phyloP scores from a whole-genome alignment of 1,140 invertebrate species.

The Phocides pigmalion region DNA sequence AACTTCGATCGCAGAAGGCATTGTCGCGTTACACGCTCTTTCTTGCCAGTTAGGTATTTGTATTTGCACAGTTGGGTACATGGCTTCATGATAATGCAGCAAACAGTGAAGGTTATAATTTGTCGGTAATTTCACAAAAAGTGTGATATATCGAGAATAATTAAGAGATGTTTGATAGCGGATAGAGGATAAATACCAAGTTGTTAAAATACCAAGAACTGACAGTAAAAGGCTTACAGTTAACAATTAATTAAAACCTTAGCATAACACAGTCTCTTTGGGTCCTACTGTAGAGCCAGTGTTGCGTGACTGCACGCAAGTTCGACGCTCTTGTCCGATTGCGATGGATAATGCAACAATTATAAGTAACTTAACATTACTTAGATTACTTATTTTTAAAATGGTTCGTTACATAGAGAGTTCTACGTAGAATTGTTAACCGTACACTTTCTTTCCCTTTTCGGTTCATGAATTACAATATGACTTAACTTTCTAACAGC shows the following conservation, averaged over 20 bases:
- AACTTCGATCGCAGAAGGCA: conserved; percentile 37
- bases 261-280: conserved; percentile 15
- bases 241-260: conserved; percentile 1
- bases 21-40: conserved; percentile 46
- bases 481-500: conserved; percentile 23
- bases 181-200: not conserved
- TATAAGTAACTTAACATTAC: conserved; percentile 19
- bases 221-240: not conserved
- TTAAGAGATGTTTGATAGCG: not conserved
- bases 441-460: conserved; percentile 31
- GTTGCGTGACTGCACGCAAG: conserved; percentile 60
- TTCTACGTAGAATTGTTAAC: conserved; percentile 8
- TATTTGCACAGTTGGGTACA: conserved; percentile 63
- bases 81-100: conserved; percentile 40
- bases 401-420: conserved; percentile 15
- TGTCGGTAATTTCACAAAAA: conserved; percentile 23
- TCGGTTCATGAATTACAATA: conserved; percentile 23
- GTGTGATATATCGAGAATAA: not conserved
- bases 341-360: conserved; percentile 48
- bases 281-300: conserved; percentile 44
- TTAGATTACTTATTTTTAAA: conserved; percentile 15
- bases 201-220: not conserved
- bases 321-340: conserved; percentile 44
- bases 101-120: conserved; percentile 44
- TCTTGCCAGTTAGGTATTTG: conserved; percentile 50